Percentiles rank a stretch among this genome's conserved stretches.
Conservation (phyloP, 2,888 invertebrate species). For the Saturnia japonica region DNA sequence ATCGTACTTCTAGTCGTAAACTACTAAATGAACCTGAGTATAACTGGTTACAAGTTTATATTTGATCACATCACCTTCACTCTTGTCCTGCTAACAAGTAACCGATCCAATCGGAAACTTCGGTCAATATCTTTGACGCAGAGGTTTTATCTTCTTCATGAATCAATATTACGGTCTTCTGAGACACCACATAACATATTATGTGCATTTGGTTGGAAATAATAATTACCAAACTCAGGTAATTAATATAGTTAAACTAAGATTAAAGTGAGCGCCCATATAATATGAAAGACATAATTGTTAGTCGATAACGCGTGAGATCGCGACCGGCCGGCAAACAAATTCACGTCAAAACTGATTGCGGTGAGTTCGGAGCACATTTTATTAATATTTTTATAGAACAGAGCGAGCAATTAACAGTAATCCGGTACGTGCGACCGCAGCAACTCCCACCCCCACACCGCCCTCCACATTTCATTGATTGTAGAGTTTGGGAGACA, state of each 20-base stretch:
- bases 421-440: not conserved
- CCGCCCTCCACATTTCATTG: not conserved
- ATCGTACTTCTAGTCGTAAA: no score
- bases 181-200: no score
- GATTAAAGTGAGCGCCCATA: no score
- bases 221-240: not conserved
- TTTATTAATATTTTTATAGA: slow-evolving; percentile 8
- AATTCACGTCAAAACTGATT: not conserved
- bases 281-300: no score
- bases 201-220: no score
- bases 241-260: not conserved
- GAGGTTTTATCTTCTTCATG: not conserved
- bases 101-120: not conserved
- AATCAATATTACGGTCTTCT: not conserved
- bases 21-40: no score
- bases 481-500: not conserved
- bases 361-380: not conserved
- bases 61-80: no score
- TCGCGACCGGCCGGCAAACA: no score
- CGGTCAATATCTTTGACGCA: not conserved
- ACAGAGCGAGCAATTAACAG: not conserved
- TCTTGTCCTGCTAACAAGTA: no score
- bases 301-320: no score
- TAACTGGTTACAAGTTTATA: no score
- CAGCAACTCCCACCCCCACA: not conserved